Conservation (phyloP, 2,888 invertebrate genomes). For the Trachelus troglodyta region DNA sequence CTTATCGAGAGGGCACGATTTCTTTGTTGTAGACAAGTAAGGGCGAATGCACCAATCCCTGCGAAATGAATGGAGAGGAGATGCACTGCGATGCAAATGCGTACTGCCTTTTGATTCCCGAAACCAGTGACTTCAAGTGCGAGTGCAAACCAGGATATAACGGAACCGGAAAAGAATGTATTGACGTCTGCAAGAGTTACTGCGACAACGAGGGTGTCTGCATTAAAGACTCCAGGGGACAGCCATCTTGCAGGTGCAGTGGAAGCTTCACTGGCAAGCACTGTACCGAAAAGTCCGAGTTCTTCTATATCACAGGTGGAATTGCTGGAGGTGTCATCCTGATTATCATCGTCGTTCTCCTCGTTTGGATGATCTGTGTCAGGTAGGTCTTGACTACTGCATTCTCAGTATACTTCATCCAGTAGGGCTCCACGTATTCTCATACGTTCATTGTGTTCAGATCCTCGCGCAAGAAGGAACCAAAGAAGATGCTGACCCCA, state of each 20-base stretch:
- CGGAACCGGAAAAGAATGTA: slow-evolving; percentile 85
- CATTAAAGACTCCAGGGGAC: slow-evolving; percentile 84
- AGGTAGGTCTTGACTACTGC: slow-evolving; percentile 68
- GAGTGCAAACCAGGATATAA: slow-evolving; percentile 95
- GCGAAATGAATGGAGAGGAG: slow-evolving; percentile 83
- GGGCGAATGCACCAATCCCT: slow-evolving; percentile 90
- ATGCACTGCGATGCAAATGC: slow-evolving; percentile 91
- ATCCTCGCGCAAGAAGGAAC: slow-evolving; percentile 88
- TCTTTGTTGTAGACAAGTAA: slow-evolving; percentile 73
- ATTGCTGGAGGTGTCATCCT: slow-evolving; percentile 95
- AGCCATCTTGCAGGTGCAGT: slow-evolving; percentile 88
- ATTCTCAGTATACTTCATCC: not conserved
- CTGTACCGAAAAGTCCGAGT: slow-evolving; percentile 92
- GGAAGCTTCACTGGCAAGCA: slow-evolving; percentile 93
- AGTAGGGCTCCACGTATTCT: slow-evolving; percentile 13
- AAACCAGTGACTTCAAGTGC: slow-evolving; percentile 88
- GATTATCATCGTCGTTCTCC: slow-evolving; percentile 89
- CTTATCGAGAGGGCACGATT: not conserved
- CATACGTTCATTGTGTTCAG: slow-evolving; percentile 64
- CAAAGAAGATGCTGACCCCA: slow-evolving; percentile 89
- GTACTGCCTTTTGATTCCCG: slow-evolving; percentile 84
- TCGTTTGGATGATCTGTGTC: slow-evolving; percentile 98
- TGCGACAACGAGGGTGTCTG: slow-evolving; percentile 93
- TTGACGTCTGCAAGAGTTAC: slow-evolving; percentile 85
- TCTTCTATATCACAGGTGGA: slow-evolving; percentile 94